A percentile compares a stretch with the other conserved stretches of the same genome.
Evolutionary conservation across 2,113 vertebrate genomes (phyloP).

Genomic region (Macheiramphus alcinus): DNA sequence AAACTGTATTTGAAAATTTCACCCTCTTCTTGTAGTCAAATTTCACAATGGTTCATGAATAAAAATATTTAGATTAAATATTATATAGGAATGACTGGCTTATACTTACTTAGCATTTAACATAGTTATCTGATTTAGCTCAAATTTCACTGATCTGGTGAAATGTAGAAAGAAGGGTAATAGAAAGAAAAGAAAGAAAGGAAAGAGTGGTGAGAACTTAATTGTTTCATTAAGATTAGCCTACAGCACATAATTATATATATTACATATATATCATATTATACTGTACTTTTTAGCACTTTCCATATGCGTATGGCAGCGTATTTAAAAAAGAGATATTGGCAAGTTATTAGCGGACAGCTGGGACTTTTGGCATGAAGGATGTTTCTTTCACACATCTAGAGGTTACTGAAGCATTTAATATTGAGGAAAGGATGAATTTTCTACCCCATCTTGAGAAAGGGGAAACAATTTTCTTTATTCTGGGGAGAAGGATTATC

Average conservation of each 20-base stretch:
- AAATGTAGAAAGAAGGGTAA: not conserved
- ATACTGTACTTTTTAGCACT: not conserved
- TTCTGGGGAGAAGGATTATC: not conserved
- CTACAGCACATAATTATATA: not conserved
- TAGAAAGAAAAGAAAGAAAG: not conserved
- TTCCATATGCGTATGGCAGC: not conserved
- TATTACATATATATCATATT: not conserved
- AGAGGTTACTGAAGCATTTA: constrained; percentile 4
- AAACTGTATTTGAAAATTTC: not conserved
- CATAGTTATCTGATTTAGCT: not conserved
- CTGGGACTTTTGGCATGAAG: constrained; percentile 10
- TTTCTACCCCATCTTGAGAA: not conserved
- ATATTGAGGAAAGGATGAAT: not conserved
- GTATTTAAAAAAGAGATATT: not conserved
- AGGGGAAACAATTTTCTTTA: not conserved
- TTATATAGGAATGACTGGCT: not conserved
- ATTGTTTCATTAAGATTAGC: not conserved
- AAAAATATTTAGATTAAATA: not conserved
- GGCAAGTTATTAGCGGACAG: constrained; percentile 20
- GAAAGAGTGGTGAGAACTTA: not conserved
- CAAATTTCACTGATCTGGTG: not conserved
- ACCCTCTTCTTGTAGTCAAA: not conserved
- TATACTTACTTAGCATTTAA: not conserved
- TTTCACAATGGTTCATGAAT: not conserved
- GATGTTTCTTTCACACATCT: constrained; percentile 18